phyloP scores from a whole-genome alignment of 2,113 vertebrate genomes.

The Periophthalmodon schlosseri region DNA sequence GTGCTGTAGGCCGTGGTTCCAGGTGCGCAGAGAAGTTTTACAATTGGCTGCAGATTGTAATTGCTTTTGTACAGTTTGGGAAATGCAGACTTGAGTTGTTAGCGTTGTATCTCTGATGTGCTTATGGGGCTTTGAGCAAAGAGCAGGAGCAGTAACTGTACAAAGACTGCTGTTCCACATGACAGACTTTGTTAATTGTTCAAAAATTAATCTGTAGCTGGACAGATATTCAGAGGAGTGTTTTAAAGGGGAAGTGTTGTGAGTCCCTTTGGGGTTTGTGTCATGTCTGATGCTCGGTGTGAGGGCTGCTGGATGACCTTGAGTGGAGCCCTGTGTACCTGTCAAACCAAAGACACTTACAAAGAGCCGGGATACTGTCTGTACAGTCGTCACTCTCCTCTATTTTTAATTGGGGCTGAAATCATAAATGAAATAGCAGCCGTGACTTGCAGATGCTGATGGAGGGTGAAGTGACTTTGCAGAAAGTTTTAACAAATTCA shows the following conservation, averaged over 20 bases:
- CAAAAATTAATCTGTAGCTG: conserved; percentile 50
- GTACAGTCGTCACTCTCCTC: background rate
- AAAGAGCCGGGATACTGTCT: conserved; percentile 6
- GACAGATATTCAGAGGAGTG: conserved; percentile 28
- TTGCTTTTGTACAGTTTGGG: conserved; percentile 35
- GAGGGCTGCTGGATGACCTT: conserved; percentile 53
- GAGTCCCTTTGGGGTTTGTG: conserved; percentile 45
- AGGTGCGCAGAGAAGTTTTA: conserved; percentile 23
- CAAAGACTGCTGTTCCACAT: conserved; percentile 67
- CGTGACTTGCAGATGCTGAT: background rate
- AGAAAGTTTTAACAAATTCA: conserved; percentile 2
- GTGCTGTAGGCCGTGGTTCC: background rate
- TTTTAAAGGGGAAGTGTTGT: conserved; percentile 43
- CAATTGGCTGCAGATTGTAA: conserved; percentile 34
- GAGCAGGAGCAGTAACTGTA: conserved; percentile 50
- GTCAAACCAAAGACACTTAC: conserved; percentile 16
- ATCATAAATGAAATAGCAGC: background rate
- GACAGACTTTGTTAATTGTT: conserved; percentile 70
- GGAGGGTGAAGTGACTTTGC: conserved; percentile 6
- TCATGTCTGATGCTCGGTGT: conserved; percentile 25
- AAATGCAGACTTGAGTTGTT: conserved; percentile 26
- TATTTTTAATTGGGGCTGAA: background rate
- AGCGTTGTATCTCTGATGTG: conserved; percentile 24
- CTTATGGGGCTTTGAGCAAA: conserved; percentile 61
- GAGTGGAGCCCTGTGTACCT: conserved; percentile 32